Evolutionary conservation across 2,888 invertebrate genomes (phyloP), one percentile per base, ranked within the genome.

Genomic region (Silvanus unidentatus): DNA sequence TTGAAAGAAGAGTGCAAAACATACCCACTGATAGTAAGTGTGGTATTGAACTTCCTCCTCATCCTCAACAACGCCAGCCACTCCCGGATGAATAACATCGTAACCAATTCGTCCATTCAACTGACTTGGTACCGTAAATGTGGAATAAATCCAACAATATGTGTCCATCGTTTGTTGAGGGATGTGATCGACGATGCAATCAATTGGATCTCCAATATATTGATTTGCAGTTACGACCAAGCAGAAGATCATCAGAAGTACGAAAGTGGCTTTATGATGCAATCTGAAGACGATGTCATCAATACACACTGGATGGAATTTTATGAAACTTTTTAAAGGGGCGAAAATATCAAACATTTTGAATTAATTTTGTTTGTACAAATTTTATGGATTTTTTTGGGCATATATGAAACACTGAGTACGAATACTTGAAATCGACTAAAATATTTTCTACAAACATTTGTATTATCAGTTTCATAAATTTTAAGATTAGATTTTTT

Each of bases 191-290:
- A 90, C 89, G 68, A 92, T 90, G 73, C 96, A 97, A 74, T 94
- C 93, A 67, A 97, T 97, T 14, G 96, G 96, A 71, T 96, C 95
- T 6, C 96, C 96, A 66, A 97, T 95, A 73, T 96, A 96, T 69
- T 96, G 95, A 47, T 93, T 79, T 54, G 92, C 91, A 40, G 94
- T 94, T 51, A 96, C 93, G 64, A 96, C 77, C 62, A 96, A 75
- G 51, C 93, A 93, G 73, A 93, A 94, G 52, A 93, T 90, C 61
- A 96, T 84, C 69, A 97, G 76, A 62, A 95, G 84, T 68, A 90
- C 82, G 60, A 93, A 91, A 62, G 94, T 93, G 59, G 86, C 90
- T 75, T 92, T 93, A 78, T 94, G 94, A 73, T 94, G 94, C 66
- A 94, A 77, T 42, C 92, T 84, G 70, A 93, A 94, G 60, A 94